Evolutionary conservation across 2,113 vertebrate genomes (phyloP).

Genomic region (Parus major): DNA sequence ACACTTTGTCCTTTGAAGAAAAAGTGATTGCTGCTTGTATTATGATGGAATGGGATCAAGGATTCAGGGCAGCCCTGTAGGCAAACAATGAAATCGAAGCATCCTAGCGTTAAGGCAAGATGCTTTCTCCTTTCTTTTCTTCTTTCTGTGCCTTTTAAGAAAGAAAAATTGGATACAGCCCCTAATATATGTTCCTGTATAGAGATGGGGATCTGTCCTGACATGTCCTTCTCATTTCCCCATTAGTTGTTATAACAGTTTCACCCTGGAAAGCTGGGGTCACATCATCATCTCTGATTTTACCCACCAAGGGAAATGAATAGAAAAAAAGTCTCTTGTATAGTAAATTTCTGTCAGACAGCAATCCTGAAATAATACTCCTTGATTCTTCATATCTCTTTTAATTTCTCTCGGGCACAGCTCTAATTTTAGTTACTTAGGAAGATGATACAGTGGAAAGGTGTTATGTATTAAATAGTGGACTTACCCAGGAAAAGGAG

Average conservation of each 20-base stretch:
- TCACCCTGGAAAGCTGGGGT: not conserved
- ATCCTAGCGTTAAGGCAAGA: not conserved
- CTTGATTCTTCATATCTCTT: not conserved
- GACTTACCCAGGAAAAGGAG: not conserved
- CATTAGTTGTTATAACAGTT: not conserved
- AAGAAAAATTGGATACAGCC: not conserved
- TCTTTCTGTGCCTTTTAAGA: not conserved
- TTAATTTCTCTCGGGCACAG: not conserved
- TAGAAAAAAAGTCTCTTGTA: not conserved
- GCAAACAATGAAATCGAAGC: conserved; percentile 25
- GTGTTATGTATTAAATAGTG: not conserved
- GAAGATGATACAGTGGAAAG: not conserved
- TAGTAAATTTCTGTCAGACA: not conserved
- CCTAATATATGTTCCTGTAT: not conserved
- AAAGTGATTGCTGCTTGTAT: conserved; percentile 17
- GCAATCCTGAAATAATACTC: not conserved
- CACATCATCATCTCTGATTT: not conserved
- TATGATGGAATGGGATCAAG: conserved; percentile 36
- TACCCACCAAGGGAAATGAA: not conserved
- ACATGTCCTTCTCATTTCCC: not conserved
- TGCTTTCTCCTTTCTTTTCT: conserved; percentile 7
- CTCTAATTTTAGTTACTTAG: not conserved
- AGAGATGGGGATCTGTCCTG: not conserved
- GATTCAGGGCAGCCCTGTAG: conserved; percentile 15
- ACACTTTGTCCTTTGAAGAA: not conserved